Conservation (phyloP, 2,797 vertebrate species). For the Rhinogobio ventralis region DNA sequence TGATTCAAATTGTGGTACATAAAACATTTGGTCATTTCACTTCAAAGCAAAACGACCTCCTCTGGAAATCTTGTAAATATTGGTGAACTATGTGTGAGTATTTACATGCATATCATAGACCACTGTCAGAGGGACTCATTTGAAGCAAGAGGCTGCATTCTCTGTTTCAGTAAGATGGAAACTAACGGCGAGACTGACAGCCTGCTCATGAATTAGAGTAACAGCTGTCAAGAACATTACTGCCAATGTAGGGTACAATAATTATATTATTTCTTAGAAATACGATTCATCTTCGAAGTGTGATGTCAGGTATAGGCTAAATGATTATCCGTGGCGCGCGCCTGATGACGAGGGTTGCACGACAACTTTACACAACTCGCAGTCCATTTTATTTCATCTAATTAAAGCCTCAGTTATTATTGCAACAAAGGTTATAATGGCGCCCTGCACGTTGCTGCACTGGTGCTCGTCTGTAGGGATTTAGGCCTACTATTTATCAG, state of each 20-base stretch:
- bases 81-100: neutral
- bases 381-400: conserved; percentile 49
- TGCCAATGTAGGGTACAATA: conserved; percentile 16
- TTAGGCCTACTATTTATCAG: neutral
- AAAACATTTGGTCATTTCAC: conserved; percentile 24
- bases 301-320: neutral
- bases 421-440: conserved; percentile 51
- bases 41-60: conserved; percentile 7
- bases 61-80: neutral
- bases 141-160: neutral
- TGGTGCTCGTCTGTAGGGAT: conserved; percentile 33
- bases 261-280: conserved; percentile 10
- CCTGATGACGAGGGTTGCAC: conserved; percentile 26
- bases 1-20: neutral
- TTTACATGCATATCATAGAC: neutral
- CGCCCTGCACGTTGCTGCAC: conserved; percentile 34
- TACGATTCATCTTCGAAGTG: conserved; percentile 27
- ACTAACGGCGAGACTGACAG: conserved; percentile 8
- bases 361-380: conserved; percentile 51
- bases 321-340: conserved; percentile 17
- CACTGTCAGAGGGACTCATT: neutral
- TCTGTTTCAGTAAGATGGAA: neutral
- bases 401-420: conserved; percentile 57
- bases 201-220: neutral
- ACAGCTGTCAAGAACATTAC: conserved; percentile 14